Conservation (phyloP, 2,113 vertebrate genomes). For the Leucopsar rothschildi region DNA sequence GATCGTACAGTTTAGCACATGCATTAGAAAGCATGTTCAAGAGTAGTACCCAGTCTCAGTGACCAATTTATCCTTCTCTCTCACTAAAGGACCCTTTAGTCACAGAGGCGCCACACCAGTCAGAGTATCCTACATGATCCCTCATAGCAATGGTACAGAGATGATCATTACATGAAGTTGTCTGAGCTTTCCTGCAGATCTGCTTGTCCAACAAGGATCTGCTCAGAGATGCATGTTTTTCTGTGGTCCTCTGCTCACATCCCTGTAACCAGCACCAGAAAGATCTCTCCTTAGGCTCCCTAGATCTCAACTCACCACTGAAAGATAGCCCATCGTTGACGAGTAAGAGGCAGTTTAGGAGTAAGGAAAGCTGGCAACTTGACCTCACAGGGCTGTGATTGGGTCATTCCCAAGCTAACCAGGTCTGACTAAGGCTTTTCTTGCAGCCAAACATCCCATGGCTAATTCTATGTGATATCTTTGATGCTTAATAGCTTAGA, state of each 20-base stretch:
- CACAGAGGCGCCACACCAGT: background rate
- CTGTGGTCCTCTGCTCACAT: background rate
- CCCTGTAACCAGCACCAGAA: background rate
- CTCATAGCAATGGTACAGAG: background rate
- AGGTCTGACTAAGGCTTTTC: background rate
- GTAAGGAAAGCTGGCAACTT: background rate
- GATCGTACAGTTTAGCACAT: background rate
- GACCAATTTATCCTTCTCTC: background rate
- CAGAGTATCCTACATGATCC: background rate
- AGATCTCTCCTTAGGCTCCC: background rate
- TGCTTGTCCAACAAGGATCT: background rate
- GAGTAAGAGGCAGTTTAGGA: background rate
- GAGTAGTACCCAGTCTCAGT: background rate
- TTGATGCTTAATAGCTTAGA: background rate
- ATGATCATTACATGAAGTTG: background rate
- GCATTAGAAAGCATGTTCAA: background rate
- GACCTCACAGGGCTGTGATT: background rate
- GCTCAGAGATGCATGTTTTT: fast-evolving
- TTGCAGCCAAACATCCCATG: background rate
- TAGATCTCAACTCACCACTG: background rate
- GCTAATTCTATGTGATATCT: background rate
- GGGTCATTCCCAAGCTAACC: background rate
- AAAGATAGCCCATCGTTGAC: background rate
- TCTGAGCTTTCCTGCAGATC: background rate
- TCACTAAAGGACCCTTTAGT: background rate